phyloP scores from a whole-genome alignment of 2,113 vertebrate species.

The Alces alces region DNA sequence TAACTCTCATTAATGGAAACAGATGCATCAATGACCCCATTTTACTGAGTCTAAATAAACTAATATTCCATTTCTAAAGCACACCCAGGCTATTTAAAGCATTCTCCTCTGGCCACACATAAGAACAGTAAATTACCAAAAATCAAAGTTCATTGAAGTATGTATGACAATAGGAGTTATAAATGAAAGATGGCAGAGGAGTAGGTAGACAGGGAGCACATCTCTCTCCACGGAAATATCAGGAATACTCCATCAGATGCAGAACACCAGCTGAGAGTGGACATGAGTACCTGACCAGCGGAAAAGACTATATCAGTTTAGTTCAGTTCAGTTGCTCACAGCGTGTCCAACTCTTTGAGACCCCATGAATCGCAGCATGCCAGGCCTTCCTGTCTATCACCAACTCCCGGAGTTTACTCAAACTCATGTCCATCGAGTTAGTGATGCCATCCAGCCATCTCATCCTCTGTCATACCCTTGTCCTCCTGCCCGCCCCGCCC shows the following conservation, averaged over 20 bases:
- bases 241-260: neutral
- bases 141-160: conserved; percentile 28
- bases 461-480: too few species aligned
- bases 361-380: too few species aligned
- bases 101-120: conserved; percentile 37
- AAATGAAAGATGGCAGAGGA: neutral
- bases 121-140: conserved; percentile 50
- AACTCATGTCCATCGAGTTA: too few species aligned
- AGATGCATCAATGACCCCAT: conserved; percentile 4
- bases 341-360: too few species aligned
- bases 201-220: neutral
- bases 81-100: conserved; percentile 20
- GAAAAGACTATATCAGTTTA: neutral
- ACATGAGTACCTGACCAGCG: neutral
- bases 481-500: too few species aligned
- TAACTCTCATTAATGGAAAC: conserved; percentile 34
- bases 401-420: too few species aligned
- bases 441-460: neutral
- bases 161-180: neutral
- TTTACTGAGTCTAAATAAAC: conserved; percentile 45
- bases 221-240: neutral
- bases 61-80: neutral
- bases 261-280: neutral
- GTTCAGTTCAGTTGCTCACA: too few species aligned
- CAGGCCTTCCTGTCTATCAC: too few species aligned